A percentile compares a stretch with the other conserved stretches of the same genome.
Conservation (phyloP, 2,888 invertebrate species). For the Agonopterix subpropinquella region DNA sequence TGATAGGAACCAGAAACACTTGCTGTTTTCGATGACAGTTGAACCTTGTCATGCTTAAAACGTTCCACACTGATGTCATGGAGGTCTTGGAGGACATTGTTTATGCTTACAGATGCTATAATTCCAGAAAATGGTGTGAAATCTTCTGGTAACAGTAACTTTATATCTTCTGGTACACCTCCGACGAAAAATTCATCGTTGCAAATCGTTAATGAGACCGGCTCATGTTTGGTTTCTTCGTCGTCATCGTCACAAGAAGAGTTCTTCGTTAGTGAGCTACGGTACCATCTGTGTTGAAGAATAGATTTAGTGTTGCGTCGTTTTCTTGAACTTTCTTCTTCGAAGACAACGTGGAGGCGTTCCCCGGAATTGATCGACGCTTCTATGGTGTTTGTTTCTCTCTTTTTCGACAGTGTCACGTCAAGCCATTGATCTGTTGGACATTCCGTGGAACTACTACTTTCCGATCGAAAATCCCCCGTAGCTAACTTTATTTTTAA, state of each 20-base stretch:
- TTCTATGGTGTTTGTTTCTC: conserved; percentile 50
- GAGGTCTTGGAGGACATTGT: conserved; percentile 43
- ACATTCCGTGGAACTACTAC: conserved; percentile 47
- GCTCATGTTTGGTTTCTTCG: not conserved
- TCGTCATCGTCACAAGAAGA: not conserved
- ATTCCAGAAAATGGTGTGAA: conserved; percentile 39
- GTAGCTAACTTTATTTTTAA: conserved; percentile 48
- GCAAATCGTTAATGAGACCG: conserved; percentile 25
- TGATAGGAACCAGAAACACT: conserved; percentile 61
- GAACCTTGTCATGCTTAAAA: conserved; percentile 37
- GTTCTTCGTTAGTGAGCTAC: not conserved
- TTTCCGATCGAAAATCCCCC: conserved; percentile 39
- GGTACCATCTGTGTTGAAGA: not conserved
- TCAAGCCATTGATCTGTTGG: conserved; percentile 57
- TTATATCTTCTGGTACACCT: conserved; percentile 37
- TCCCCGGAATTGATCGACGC: conserved; percentile 51
- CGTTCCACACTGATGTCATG: conserved; percentile 43
- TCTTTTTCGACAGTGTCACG: conserved; percentile 43
- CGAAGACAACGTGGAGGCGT: conserved; percentile 44
- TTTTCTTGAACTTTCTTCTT: conserved; percentile 18
- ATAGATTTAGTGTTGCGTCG: conserved; percentile 9
- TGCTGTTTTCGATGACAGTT: conserved; percentile 55
- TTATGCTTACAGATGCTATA: conserved; percentile 45
- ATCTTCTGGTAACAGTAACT: conserved; percentile 28
- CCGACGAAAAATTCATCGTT: conserved; percentile 54